Conservation (phyloP, 2,888 invertebrate species). For the Macrophya annulata region DNA sequence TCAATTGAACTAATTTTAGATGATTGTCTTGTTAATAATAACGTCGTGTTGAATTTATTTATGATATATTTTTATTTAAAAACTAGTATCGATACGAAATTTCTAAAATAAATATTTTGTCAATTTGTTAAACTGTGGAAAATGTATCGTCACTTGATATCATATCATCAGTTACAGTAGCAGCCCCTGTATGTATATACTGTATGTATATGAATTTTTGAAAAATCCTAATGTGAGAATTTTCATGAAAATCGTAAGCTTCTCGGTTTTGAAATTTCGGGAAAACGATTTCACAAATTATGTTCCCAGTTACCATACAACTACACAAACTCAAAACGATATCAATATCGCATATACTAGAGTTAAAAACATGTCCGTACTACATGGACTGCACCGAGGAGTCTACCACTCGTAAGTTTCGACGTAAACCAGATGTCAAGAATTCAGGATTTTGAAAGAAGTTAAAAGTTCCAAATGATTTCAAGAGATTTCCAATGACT, state of each 20-base stretch:
- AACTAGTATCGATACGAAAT: neutral
- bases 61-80: conserved; percentile 1
- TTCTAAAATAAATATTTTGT: neutral
- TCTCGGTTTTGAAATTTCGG: neutral
- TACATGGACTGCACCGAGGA: neutral
- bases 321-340: neutral
- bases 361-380: neutral
- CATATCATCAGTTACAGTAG: too few species aligned
- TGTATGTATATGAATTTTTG: neutral
- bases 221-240: neutral
- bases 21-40: conserved; percentile 65
- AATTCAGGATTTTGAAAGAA: neutral
- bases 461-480: neutral
- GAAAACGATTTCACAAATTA: neutral
- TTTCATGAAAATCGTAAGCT: neutral
- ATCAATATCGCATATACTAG: neutral
- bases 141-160: too few species aligned
- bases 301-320: neutral
- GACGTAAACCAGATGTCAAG: neutral
- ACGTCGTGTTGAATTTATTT: conserved; percentile 20
- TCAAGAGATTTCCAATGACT: neutral
- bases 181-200: too few species aligned
- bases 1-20: conserved; percentile 63
- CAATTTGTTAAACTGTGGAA: neutral
- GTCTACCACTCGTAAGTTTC: neutral